phyloP scores from a whole-genome alignment of 2,113 vertebrate genomes.

The Aegithalos caudatus region DNA sequence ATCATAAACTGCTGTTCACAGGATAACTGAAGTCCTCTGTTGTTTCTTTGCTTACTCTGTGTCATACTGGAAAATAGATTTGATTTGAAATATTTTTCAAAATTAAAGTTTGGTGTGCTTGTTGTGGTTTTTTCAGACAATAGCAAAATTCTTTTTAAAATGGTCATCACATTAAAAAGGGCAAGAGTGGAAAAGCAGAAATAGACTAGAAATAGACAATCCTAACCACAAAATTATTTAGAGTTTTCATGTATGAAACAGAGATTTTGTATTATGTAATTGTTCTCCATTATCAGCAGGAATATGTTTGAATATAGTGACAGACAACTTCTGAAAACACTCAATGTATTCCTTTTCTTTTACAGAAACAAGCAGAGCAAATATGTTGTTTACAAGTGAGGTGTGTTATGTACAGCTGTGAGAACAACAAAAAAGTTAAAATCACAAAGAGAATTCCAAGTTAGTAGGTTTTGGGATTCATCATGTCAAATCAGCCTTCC shows the following conservation, averaged over 20 bases:
- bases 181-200: not conserved
- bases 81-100: not conserved
- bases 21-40: not conserved
- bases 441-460: not conserved
- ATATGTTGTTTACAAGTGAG: not conserved
- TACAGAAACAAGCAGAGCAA: not conserved
- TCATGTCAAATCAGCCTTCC: not conserved
- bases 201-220: not conserved
- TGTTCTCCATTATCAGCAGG: not conserved
- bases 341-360: not conserved
- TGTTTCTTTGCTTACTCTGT: not conserved
- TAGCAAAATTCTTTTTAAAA: not conserved
- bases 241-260: not conserved
- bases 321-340: not conserved
- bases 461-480: not conserved
- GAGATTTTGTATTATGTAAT: not conserved
- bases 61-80: not conserved
- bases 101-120: not conserved
- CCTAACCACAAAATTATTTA: not conserved
- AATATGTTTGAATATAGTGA: not conserved
- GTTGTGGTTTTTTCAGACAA: accelerated
- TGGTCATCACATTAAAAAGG: accelerated
- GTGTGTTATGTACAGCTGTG: not conserved
- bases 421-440: not conserved
- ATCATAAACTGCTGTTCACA: not conserved